phyloP scores from a whole-genome alignment of 2,113 vertebrate genomes.

The Speoplatyrhinus poulsoni region DNA sequence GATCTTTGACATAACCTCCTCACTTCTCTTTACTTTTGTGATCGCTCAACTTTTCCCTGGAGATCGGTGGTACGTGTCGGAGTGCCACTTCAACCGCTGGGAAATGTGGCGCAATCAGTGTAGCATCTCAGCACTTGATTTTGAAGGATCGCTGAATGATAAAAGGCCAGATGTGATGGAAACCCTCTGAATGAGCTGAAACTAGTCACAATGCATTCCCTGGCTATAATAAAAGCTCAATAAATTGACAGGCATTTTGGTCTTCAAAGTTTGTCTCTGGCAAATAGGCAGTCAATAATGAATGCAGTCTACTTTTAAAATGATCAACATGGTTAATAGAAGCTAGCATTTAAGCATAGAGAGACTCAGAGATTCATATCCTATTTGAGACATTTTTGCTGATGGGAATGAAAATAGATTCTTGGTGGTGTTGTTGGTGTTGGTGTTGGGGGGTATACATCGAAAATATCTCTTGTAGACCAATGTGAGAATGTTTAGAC shows the following conservation, averaged over 20 bases:
- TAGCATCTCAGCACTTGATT: conserved; percentile 34
- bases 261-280: too few species aligned
- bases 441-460: too few species aligned
- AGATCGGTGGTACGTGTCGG: conserved; percentile 20
- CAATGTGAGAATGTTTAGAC: too few species aligned
- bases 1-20: neutral
- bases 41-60: conserved; percentile 45
- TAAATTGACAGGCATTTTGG: neutral
- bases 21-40: conserved; percentile 9
- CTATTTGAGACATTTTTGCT: neutral
- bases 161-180: conserved; percentile 28
- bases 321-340: too few species aligned
- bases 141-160: conserved; percentile 29
- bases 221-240: too few species aligned
- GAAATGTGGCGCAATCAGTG: conserved; percentile 52
- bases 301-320: neutral
- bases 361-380: neutral
- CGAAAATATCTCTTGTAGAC: too few species aligned
- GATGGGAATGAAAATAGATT: neutral
- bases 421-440: too few species aligned
- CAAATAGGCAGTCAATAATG: neutral
- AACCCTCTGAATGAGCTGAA: conserved; percentile 14
- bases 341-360: neutral
- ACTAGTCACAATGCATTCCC: neutral
- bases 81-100: conserved; percentile 34